Evolutionary conservation across 2,888 invertebrate genomes (phyloP).

Genomic region (Spicauda simplicius): DNA sequence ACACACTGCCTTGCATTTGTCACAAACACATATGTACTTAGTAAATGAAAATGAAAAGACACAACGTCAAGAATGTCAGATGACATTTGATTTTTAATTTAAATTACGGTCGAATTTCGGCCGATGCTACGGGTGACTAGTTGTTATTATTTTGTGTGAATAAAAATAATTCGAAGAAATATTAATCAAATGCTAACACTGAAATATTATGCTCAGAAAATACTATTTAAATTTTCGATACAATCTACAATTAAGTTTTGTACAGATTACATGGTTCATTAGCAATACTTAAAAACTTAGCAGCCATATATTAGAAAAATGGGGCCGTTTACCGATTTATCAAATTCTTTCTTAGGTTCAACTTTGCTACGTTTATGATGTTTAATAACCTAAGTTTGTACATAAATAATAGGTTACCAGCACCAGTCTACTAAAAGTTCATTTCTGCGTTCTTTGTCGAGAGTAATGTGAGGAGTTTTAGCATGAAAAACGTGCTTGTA

Average conservation of each 20-base stretch:
- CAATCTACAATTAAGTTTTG: background rate
- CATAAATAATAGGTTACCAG: slow-evolving; percentile 27
- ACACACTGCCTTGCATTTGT: no score
- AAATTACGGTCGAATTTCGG: no score
- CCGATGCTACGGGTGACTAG: no score
- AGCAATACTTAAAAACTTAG: background rate
- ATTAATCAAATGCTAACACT: no score
- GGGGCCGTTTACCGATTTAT: slow-evolving; percentile 2
- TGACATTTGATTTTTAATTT: no score
- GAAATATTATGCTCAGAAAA: no score
- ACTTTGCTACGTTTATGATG: slow-evolving; percentile 20
- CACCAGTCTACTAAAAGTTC: slow-evolving; percentile 20
- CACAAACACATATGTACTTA: no score
- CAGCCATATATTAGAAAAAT: background rate
- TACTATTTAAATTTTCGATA: background rate
- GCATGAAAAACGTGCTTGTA: background rate
- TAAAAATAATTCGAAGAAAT: no score
- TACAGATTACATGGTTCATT: background rate
- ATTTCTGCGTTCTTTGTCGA: slow-evolving; percentile 4
- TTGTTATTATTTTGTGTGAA: no score
- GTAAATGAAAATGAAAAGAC: no score
- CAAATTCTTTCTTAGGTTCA: slow-evolving; percentile 26
- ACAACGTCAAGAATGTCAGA: no score
- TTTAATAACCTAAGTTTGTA: slow-evolving; percentile 30
- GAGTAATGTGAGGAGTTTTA: slow-evolving; percentile 14